Base-by-base conservation (phyloP, 2,888 invertebrate species). In the Theretra japonica region DNA sequence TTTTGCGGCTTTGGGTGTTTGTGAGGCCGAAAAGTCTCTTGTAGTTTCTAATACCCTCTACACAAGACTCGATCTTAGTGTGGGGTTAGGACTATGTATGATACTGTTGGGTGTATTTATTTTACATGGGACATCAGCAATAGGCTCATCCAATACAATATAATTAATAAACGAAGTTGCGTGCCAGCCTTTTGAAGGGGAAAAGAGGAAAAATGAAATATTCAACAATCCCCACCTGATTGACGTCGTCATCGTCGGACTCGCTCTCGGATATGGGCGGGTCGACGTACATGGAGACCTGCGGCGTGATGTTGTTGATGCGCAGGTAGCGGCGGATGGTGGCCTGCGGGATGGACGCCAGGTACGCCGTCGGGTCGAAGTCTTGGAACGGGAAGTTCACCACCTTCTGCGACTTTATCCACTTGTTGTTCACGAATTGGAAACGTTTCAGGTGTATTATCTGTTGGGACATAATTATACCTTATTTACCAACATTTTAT, bases 341-440 rank as follows among this genome's bases (percentile, higher is more conserved):
- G 86, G 97, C 96, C 82, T 96, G 96, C 0, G 97, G 97, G 58
- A 97, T 96, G 0, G 97, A 96, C 0, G 98, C 98, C 73, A 98
- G 93, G 94, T 97, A 99, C 6, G 96, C 96, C 0, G 98, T 97
- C 0, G 98, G 98, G 86, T 98, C 98, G 87, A 98, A 98, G 83
- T 97, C 95, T 77, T 96, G 95, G 86, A 97, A 96, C 0, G 98
- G 98, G 87, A 98, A 98, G 85, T 98, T 97, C 0, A 98, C 98
- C 30, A 97, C 97, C 88, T 98, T 98, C 86, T 98, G 98, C 0
- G 98, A 98, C 88, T 99, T 99, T 30, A 98, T 97, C 98, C 98
- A 99, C 84, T 98, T 97, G 85, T 96, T 97, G 91, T 98, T 97
- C 71, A 98, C 96, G 88, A 96, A 98, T 88, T 98, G 98, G 93